Conservation (phyloP, 2,113 vertebrate genomes). For the Donacobius atricapilla region DNA sequence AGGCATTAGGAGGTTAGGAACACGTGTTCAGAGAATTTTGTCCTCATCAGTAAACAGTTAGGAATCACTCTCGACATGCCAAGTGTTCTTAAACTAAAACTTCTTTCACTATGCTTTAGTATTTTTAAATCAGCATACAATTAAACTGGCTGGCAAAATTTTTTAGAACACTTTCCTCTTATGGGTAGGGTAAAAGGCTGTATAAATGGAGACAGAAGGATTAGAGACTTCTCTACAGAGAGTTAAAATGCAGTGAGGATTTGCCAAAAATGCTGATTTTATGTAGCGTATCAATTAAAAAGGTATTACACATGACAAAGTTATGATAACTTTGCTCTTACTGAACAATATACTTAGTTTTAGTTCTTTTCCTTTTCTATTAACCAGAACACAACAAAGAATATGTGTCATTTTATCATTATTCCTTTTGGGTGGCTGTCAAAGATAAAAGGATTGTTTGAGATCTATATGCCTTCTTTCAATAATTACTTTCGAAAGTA, state of each 20-base stretch:
- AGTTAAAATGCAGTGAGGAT: neutral
- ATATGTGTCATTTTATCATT: neutral
- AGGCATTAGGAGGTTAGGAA: neutral
- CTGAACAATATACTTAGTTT: neutral
- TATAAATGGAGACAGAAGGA: neutral
- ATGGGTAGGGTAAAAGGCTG: neutral
- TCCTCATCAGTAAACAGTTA: neutral
- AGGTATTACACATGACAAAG: neutral
- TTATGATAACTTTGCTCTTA: neutral
- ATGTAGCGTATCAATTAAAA: neutral
- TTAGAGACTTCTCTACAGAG: neutral
- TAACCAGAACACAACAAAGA: neutral
- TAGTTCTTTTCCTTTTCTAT: neutral
- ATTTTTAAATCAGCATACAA: neutral
- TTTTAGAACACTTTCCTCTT: neutral
- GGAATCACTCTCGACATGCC: neutral
- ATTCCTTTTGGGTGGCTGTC: neutral
- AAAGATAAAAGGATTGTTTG: neutral
- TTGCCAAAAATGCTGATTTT: neutral
- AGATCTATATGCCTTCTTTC: neutral
- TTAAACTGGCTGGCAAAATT: neutral
- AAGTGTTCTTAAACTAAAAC: neutral
- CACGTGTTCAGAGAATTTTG: fast-evolving
- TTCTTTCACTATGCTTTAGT: neutral
- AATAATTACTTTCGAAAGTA: constrained; percentile 1